Base-by-base conservation (phyloP, 2,888 invertebrate genomes). In the Lissonota sp. region DNA sequence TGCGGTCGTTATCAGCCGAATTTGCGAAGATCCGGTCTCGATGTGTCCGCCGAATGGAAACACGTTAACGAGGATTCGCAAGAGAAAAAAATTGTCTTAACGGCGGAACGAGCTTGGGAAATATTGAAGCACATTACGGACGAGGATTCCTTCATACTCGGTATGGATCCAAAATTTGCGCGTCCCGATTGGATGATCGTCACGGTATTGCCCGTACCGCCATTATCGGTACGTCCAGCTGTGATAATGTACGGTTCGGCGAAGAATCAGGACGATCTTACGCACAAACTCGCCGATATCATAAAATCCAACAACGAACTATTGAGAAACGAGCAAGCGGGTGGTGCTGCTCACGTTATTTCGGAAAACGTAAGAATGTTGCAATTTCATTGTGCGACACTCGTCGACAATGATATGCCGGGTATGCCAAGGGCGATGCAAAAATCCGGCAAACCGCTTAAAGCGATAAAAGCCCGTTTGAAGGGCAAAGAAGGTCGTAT, bases 101-200 rank as follows among this genome's bases (percentile, higher is more conserved):
- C 98, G 5, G 99, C 99, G 1, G 99, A 99, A 92, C 94, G 99
- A 86, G 99, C 99, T 1, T 97, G 98, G 95, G 99, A 99, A 93
- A 98, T 99, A 84, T 95, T 99, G 51, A 98, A 98, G 93, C 97
- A 97, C 89, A 98, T 99, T 69, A 96, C 96, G 92, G 99, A 99
- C 93, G 99, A 99, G 91, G 99, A 99, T 92, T 98, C 98, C 84
- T 96, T 97, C 83, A 97, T 99, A 85, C 93, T 99, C 86, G 95
- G 96, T 6, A 98, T 99, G 98, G 99, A 99, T 92, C 99, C 99
- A 0, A 98, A 98, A 92, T 98, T 96, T 93, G 98, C 99, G 0
- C 95, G 99, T 66, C 99, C 99, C 5, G 99, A 99, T 94, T 99
- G 99, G 99, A 99, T 99, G 99, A 97, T 99, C 84, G 95, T 98